Evolutionary conservation across 2,888 invertebrate species (phyloP).

Genomic region (Leucoma salicis): DNA sequence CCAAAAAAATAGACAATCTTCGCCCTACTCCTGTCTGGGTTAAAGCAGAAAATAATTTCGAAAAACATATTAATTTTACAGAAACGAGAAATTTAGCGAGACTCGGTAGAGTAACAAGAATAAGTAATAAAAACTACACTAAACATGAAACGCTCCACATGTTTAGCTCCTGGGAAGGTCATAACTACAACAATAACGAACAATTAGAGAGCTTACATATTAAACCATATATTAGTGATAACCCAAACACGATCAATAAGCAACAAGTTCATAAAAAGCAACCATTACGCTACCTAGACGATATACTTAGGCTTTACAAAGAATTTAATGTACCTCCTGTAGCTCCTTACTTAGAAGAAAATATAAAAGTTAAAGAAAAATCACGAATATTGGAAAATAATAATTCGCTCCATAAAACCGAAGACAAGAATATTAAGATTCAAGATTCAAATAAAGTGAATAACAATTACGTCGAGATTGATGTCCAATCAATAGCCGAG

Average conservation of each 20-base stretch:
- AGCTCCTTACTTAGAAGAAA: not conserved
- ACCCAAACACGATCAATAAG: not conserved
- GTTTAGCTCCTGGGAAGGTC: not conserved
- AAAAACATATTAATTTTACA: not conserved
- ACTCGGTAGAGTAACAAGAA: not conserved
- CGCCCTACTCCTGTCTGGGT: not conserved
- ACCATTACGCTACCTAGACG: conserved; percentile 6
- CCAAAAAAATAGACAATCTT: not conserved
- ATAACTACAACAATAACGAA: not conserved
- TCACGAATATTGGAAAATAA: not conserved
- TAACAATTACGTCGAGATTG: not conserved
- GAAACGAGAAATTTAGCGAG: not conserved
- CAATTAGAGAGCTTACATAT: not conserved
- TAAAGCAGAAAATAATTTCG: not conserved
- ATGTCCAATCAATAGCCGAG: conserved; percentile 54
- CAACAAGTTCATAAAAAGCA: not conserved
- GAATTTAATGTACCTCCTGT: not conserved
- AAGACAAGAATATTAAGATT: not conserved
- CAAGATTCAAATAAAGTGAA: not conserved
- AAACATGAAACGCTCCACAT: not conserved
- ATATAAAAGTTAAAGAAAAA: not conserved
- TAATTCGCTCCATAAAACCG: not conserved
- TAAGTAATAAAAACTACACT: not conserved
- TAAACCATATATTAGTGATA: not conserved
- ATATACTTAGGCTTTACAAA: conserved; percentile 3